phyloP scores from a whole-genome alignment of 2,113 vertebrate species.

The Dinomys branickii region DNA sequence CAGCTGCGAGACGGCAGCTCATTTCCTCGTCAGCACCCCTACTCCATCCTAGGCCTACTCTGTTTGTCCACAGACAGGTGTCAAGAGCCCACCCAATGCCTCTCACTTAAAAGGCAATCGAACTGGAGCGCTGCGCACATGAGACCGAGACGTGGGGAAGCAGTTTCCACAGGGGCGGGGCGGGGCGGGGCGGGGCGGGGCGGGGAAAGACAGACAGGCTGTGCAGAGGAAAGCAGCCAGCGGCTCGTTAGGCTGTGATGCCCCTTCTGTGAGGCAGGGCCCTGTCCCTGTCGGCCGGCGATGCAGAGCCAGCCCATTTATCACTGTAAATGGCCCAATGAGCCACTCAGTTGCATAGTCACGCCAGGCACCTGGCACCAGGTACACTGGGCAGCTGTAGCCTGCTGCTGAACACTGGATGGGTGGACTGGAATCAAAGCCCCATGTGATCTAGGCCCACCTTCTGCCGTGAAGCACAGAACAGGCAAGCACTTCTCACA shows the following conservation, averaged over 20 bases:
- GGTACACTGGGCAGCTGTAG: neutral
- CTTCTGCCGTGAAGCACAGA: neutral
- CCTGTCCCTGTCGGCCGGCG: neutral
- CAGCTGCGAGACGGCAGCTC: neutral
- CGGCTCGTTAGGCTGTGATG: neutral
- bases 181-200: neutral
- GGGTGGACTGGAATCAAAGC: neutral
- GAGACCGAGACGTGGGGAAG: neutral
- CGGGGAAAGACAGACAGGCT: neutral
- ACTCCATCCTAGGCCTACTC: neutral
- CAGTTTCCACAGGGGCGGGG: neutral
- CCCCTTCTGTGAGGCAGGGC: neutral
- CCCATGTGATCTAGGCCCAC: neutral
- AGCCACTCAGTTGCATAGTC: neutral
- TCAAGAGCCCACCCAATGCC: constrained; percentile 9
- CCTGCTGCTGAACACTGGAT: neutral
- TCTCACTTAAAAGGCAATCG: constrained; percentile 59
- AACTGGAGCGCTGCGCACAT: neutral
- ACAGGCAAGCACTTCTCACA: neutral
- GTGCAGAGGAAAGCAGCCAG: neutral
- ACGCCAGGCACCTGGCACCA: fast-evolving
- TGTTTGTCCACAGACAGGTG: neutral
- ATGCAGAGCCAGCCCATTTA: neutral
- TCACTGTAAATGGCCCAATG: neutral
- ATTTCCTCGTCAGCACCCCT: fast-evolving